phyloP scores from a whole-genome alignment of 2,797 vertebrate genomes.

The Alca torda region DNA sequence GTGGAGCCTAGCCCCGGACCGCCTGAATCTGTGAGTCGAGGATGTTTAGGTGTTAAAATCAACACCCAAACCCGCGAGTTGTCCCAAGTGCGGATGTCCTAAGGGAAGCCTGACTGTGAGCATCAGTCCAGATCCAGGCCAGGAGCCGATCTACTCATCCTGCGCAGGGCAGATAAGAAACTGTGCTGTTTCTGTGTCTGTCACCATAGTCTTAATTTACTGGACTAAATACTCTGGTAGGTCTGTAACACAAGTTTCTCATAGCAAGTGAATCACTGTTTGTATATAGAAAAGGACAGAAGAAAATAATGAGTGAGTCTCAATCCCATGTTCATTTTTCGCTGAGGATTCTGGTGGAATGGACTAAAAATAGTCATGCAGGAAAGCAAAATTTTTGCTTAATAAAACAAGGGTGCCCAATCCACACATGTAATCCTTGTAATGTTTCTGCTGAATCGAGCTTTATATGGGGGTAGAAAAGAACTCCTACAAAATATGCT shows the following conservation, averaged over 20 bases:
- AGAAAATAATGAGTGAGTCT: background rate
- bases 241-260: background rate
- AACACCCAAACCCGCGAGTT: background rate
- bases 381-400: slow-evolving; percentile 12
- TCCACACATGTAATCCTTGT: slow-evolving; percentile 9
- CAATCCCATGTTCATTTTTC: background rate
- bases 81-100: background rate
- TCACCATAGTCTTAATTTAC: background rate
- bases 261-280: background rate
- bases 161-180: background rate
- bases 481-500: slow-evolving; percentile 71
- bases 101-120: background rate
- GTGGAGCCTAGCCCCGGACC: background rate
- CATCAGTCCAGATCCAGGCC: background rate
- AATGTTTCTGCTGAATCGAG: slow-evolving; percentile 68
- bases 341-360: background rate
- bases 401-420: background rate
- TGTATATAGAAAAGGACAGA: background rate
- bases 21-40: background rate
- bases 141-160: background rate
- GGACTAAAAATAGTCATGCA: background rate
- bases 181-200: background rate
- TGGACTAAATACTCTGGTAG: background rate
- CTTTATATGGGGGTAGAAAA: slow-evolving; percentile 62
- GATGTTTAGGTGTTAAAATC: background rate